Conservation (phyloP, 2,797 vertebrate species). For the Notolepis coatsorum region DNA sequence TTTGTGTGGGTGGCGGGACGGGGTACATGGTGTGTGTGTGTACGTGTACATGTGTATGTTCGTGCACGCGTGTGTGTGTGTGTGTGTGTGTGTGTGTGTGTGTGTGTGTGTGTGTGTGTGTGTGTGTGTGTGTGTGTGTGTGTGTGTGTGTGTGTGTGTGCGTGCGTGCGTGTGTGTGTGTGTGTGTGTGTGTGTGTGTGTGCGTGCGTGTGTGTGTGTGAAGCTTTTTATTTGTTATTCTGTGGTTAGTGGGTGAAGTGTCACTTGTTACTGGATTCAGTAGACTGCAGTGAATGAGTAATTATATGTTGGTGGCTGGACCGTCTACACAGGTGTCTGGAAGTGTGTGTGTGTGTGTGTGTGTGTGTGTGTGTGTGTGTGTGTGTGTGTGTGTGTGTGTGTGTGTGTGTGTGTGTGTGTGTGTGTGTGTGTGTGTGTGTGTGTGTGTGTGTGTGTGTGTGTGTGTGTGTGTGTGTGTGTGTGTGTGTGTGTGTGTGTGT, state of each 20-base stretch:
- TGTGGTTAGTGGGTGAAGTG: too few relatives aligned
- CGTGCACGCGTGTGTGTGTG: background rate
- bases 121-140: too few relatives aligned
- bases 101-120: too few relatives aligned
- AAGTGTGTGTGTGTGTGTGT: background rate
- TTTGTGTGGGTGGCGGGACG: background rate
- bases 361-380: background rate
- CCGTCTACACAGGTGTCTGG: background rate
- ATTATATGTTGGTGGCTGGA: background rate
- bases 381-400: slow-evolving; percentile 6
- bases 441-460: background rate
- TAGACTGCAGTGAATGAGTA: background rate
- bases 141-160: too few relatives aligned
- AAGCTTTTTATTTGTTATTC: too few relatives aligned
- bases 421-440: background rate
- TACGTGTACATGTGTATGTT: background rate
- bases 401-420: background rate
- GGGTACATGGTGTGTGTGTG: background rate
- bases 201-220: too few relatives aligned
- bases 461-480: slow-evolving; percentile 1
- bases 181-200: too few relatives aligned
- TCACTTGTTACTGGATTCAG: background rate
- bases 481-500: background rate
- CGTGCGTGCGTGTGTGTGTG: too few relatives aligned
- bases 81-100: too few relatives aligned